phyloP scores from a whole-genome alignment of 2,797 vertebrate genomes.

The Pteropus rufus region DNA sequence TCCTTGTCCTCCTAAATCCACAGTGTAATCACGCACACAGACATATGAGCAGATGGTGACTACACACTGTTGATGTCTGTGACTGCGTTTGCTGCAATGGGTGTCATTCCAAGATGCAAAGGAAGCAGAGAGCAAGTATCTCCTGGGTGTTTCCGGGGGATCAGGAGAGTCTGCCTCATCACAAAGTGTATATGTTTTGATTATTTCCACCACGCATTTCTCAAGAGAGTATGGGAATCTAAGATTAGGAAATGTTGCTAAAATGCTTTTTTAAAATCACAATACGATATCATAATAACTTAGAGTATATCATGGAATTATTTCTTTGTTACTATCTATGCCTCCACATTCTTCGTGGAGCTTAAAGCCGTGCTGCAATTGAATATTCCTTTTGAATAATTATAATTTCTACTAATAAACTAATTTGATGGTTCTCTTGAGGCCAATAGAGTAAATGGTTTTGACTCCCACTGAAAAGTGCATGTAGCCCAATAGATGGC shows the following conservation, averaged over 20 bases:
- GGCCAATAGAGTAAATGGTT: background rate
- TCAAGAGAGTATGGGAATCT: background rate
- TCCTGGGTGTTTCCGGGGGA: background rate
- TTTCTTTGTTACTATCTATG: background rate
- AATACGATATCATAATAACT: background rate
- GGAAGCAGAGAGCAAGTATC: background rate
- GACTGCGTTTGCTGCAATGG: rapidly evolving
- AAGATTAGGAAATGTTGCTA: background rate
- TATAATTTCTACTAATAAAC: background rate
- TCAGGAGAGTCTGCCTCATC: background rate
- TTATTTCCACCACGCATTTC: background rate
- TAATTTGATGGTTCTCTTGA: background rate
- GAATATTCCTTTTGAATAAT: conserved; percentile 11
- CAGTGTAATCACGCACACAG: too few relatives aligned
- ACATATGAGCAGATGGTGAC: background rate
- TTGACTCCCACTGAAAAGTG: background rate
- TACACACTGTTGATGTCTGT: background rate
- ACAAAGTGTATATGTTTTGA: background rate
- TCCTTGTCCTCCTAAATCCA: background rate
- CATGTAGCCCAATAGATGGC: conserved; percentile 77
- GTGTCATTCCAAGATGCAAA: background rate
- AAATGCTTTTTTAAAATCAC: too few relatives aligned
- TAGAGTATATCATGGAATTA: background rate
- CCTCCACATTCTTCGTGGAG: background rate
- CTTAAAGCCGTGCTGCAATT: background rate